phyloP scores from a whole-genome alignment of 2,113 vertebrate species.

The Chaenocephalus aceratus region DNA sequence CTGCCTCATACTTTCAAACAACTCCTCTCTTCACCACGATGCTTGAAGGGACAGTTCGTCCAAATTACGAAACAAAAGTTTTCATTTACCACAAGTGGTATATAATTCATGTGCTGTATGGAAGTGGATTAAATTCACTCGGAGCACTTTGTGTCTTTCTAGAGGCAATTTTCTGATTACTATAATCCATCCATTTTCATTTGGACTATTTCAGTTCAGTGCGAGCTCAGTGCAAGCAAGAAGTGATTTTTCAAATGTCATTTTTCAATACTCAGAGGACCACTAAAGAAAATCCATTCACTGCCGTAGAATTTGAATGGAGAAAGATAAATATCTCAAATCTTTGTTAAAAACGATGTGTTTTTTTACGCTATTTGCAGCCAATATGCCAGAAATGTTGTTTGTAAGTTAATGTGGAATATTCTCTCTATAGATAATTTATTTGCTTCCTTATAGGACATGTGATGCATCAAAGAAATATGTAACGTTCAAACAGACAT shows the following conservation, averaged over 20 bases:
- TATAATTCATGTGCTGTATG: neutral
- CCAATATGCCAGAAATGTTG: no score
- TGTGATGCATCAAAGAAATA: no score
- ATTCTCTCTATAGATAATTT: no score
- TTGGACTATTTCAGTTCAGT: slow-evolving; percentile 15
- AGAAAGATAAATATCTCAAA: neutral
- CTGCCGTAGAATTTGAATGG: neutral
- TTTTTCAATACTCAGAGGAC: neutral
- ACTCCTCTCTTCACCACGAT: slow-evolving; percentile 11
- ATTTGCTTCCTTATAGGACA: no score
- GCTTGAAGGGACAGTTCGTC: slow-evolving; percentile 20
- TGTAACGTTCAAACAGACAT: no score
- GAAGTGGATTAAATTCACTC: neutral
- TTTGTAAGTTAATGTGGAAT: no score
- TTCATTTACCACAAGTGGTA: neutral
- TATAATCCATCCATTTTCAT: slow-evolving; percentile 19
- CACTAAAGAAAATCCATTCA: neutral
- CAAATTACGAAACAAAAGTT: neutral
- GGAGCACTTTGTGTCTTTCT: slow-evolving; percentile 1
- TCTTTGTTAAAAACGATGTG: slow-evolving; percentile 2
- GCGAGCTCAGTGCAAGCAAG: slow-evolving; percentile 47
- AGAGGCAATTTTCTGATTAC: slow-evolving; percentile 11
- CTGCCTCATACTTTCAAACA: slow-evolving; percentile 27
- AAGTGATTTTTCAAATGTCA: slow-evolving; percentile 8
- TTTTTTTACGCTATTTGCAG: no score